These are phyloP conservation scores for Megastigmus dorsalis DNA, from an alignment of 2,888 invertebrate species.

Conservation along the genomic window DNA sequence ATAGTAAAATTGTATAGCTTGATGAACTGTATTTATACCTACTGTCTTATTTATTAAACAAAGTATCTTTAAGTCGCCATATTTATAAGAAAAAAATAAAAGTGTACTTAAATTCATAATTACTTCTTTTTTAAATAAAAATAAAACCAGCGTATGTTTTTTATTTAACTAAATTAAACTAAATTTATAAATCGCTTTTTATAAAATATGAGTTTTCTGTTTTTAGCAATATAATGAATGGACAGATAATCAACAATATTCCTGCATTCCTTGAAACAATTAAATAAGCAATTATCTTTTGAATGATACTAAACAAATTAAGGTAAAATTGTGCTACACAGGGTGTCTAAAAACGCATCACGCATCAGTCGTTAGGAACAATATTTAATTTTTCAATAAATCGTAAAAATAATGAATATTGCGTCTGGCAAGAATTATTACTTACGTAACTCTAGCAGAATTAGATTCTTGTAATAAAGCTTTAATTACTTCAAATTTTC, in stretches of 20 bases:
- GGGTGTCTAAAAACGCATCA: not conserved
- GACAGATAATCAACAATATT: not conserved
- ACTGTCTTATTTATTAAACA: constrained; percentile 18
- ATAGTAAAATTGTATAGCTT: not conserved
- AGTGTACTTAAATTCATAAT: not conserved
- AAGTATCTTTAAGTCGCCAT: not conserved
- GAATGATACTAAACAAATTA: not conserved
- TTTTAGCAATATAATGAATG: too few species aligned
- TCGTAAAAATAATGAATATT: not conserved
- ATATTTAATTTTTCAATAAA: not conserved
- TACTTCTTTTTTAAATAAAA: not conserved
- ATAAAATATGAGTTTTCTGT: too few species aligned
- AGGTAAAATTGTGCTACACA: not conserved
- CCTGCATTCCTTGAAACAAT: not conserved
- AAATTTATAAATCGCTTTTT: not conserved
- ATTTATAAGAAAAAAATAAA: not conserved
- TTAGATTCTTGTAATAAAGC: not conserved
- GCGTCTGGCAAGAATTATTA: not conserved
- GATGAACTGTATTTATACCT: not conserved
- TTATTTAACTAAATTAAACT: not conserved
- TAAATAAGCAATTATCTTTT: not conserved
- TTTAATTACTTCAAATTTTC: not conserved
- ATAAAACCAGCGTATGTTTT: not conserved
- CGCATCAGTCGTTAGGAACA: not conserved
- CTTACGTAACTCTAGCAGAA: constrained; percentile 2